These are phyloP conservation scores for Drosophila nebulosa DNA, from an alignment of 1,140 invertebrate genomes.

Conservation along the genomic window DNA sequence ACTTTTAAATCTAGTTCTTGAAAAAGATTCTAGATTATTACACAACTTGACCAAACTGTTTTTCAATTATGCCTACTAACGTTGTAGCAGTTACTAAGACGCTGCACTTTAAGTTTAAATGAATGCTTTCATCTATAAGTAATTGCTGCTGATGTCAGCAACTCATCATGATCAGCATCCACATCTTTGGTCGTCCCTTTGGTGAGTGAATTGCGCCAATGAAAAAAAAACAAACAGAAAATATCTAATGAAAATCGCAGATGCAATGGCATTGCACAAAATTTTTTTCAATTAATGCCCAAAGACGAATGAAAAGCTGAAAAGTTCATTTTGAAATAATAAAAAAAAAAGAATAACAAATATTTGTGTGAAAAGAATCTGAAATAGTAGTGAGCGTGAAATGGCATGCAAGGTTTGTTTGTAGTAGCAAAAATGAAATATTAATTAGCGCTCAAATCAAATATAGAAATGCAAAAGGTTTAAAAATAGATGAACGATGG, in stretches of 20 bases:
- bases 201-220: slow-evolving; percentile 16
- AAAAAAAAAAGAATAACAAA: slow-evolving; percentile 13
- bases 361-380: not conserved
- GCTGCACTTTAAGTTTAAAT: not conserved
- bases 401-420: slow-evolving; percentile 35
- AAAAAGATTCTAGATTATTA: too few relatives aligned
- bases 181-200: slow-evolving; percentile 9
- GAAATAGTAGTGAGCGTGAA: not conserved
- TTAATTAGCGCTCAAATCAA: slow-evolving; percentile 67
- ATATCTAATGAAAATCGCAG: slow-evolving; percentile 56
- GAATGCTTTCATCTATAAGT: not conserved
- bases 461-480: slow-evolving; percentile 47
- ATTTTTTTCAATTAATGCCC: slow-evolving; percentile 56
- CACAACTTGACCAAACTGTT: too few relatives aligned
- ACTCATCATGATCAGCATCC: not conserved
- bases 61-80: too few relatives aligned
- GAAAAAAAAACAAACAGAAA: slow-evolving; percentile 50
- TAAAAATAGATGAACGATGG: slow-evolving; percentile 11
- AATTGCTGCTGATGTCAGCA: not conserved
- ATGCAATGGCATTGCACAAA: slow-evolving; percentile 23
- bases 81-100: too few relatives aligned
- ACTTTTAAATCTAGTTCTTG: too few relatives aligned
- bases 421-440: slow-evolving; percentile 60
- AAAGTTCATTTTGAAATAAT: slow-evolving; percentile 31
- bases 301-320: slow-evolving; percentile 46